These are phyloP conservation scores for Galemys pyrenaicus DNA, from an alignment of 2,113 vertebrate species.

Conservation along the genomic window DNA sequence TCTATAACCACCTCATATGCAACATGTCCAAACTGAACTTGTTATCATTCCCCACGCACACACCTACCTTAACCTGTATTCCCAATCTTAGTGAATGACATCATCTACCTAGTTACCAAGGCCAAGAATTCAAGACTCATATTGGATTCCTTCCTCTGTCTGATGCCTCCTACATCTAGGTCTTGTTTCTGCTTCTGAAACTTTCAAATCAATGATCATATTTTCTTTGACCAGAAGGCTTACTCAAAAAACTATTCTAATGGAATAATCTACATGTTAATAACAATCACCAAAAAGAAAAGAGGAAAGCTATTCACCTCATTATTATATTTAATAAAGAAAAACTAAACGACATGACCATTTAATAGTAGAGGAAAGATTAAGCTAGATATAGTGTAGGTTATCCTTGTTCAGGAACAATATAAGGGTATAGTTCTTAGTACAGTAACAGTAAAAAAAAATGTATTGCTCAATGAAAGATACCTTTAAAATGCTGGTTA, in stretches of 20 bases:
- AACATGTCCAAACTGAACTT: slow-evolving; percentile 67
- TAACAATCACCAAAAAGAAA: not conserved
- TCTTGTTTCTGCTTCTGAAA: slow-evolving; percentile 27
- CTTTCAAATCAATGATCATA: not conserved
- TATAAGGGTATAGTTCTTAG: slow-evolving; percentile 25
- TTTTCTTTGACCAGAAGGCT: slow-evolving; percentile 31
- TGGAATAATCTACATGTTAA: slow-evolving; percentile 38
- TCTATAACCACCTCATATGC: slow-evolving; percentile 9
- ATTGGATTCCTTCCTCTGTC: slow-evolving; percentile 27
- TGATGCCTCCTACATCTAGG: slow-evolving; percentile 35
- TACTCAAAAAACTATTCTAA: slow-evolving; percentile 41
- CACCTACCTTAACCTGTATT: slow-evolving; percentile 67
- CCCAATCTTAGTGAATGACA: slow-evolving; percentile 65
- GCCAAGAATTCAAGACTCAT: slow-evolving; percentile 35
- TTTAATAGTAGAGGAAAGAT: not conserved
- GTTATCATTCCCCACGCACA: slow-evolving; percentile 63
- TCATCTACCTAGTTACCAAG: slow-evolving; percentile 30
- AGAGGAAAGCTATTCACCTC: not conserved
- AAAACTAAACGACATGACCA: not conserved
- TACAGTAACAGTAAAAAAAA: not conserved
- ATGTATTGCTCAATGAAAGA: not conserved
- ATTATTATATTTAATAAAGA: not conserved
- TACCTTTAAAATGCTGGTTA: slow-evolving; percentile 10
- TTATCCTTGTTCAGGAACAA: not conserved
- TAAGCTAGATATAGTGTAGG: not conserved